Conservation (phyloP, 1,140 invertebrate species). For the Aphaenogaster rudis region DNA sequence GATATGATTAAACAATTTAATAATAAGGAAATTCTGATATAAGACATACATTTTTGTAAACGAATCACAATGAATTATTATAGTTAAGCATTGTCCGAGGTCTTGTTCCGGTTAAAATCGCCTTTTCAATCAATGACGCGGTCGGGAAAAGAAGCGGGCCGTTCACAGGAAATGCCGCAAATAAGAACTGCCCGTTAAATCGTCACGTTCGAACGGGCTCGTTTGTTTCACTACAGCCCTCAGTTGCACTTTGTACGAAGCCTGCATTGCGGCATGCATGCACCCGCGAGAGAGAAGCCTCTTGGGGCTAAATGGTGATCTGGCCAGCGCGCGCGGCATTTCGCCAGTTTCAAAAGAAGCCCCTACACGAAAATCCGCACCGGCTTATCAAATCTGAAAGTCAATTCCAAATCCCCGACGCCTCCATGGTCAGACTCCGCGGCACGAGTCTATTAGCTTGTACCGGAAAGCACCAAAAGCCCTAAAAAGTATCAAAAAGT, state of each 20-base stretch:
- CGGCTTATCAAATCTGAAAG: slow-evolving; percentile 62
- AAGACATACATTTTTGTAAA: neutral
- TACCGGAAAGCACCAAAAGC: slow-evolving; percentile 44
- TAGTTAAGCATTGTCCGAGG: neutral
- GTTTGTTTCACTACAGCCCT: slow-evolving; percentile 32
- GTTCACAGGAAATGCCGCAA: slow-evolving; percentile 8
- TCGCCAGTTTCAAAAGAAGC: slow-evolving; percentile 52
- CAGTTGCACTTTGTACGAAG: slow-evolving; percentile 23
- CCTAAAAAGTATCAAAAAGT: slow-evolving; percentile 43
- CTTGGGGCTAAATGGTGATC: slow-evolving; percentile 10
- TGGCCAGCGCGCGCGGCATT: neutral
- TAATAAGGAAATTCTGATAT: neutral
- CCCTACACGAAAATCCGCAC: slow-evolving; percentile 25
- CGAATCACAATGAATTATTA: neutral
- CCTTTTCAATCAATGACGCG: neutral
- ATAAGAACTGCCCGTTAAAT: slow-evolving; percentile 47
- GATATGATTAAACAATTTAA: neutral
- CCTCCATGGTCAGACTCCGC: neutral
- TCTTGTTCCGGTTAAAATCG: neutral
- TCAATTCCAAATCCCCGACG: slow-evolving; percentile 36
- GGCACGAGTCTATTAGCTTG: slow-evolving; percentile 47
- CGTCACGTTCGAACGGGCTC: neutral
- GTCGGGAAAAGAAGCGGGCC: neutral
- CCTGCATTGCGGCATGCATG: slow-evolving; percentile 49
- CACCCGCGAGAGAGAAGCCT: slow-evolving; percentile 7